Evolutionary conservation across 2,888 invertebrate genomes (phyloP).

Genomic region (Pristionchus entomophagus): DNA sequence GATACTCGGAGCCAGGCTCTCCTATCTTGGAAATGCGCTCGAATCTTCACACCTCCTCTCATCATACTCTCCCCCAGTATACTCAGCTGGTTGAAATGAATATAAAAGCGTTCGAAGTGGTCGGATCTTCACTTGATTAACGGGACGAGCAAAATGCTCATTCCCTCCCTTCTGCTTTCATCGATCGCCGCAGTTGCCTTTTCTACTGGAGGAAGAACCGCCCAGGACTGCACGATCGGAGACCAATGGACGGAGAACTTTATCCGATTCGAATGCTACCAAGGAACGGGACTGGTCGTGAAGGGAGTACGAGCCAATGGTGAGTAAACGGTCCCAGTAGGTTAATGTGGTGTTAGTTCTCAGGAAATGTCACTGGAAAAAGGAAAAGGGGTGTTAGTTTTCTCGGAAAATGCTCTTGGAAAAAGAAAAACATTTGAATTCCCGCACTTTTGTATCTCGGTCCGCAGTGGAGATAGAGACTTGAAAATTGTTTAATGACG

Average conservation of each 20-base stretch:
- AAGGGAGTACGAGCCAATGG: slow-evolving; percentile 47
- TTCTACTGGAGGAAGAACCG: neutral
- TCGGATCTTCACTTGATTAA: neutral
- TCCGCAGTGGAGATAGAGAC: no score
- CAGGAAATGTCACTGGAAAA: neutral
- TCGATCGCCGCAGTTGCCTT: neutral
- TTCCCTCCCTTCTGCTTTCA: slow-evolving; percentile 13
- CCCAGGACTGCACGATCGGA: slow-evolving; percentile 31
- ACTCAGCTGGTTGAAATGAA: neutral
- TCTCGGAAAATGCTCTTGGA: no score
- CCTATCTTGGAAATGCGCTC: neutral
- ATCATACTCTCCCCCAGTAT: neutral
- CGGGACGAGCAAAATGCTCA: slow-evolving; percentile 34
- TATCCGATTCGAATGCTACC: slow-evolving; percentile 44
- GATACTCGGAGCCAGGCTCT: slow-evolving; percentile 9
- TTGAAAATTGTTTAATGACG: no score
- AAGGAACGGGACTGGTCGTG: slow-evolving; percentile 31
- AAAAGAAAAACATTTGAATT: no score
- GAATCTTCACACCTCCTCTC: slow-evolving; percentile 25
- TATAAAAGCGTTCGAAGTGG: neutral
- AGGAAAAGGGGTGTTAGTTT: no score
- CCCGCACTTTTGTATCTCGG: no score
- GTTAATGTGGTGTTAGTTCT: no score
- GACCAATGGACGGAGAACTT: slow-evolving; percentile 44
- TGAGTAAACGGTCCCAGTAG: neutral